A percentile compares a stretch with the other conserved stretches of the same genome.
Conservation (phyloP, 2,797 vertebrate genomes). For the Xenops minutus region DNA sequence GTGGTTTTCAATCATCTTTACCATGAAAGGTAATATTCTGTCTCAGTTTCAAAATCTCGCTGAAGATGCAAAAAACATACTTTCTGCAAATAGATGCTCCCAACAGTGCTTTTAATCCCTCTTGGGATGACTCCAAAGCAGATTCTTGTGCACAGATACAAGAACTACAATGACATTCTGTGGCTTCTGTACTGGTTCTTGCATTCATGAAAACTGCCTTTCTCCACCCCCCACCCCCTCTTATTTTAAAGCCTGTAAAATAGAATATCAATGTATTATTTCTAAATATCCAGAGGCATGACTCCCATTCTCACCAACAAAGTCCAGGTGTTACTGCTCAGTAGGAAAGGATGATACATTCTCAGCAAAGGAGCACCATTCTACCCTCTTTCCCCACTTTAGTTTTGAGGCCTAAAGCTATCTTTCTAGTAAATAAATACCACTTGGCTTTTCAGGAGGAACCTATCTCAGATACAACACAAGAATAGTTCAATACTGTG, state of each 20-base stretch:
- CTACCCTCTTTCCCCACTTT: not conserved
- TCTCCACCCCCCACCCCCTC: no score
- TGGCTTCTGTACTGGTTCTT: not conserved
- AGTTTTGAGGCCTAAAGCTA: not conserved
- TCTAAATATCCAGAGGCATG: not conserved
- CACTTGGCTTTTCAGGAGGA: not conserved
- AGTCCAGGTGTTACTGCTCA: not conserved
- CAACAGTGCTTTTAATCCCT: not conserved
- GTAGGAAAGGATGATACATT: not conserved
- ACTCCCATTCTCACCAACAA: not conserved
- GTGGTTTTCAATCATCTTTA: not conserved
- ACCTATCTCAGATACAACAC: not conserved
- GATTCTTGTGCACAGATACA: not conserved
- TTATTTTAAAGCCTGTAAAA: not conserved
- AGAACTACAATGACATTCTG: accelerated
- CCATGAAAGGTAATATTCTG: not conserved
- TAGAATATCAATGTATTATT: not conserved
- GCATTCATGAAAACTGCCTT: not conserved
- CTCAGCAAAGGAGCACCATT: not conserved
- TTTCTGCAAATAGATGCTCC: not conserved
- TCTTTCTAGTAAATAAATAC: not conserved
- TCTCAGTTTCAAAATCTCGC: not conserved
- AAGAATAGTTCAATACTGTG: not conserved
- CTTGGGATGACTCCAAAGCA: not conserved
- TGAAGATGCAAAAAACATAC: not conserved